phyloP scores from a whole-genome alignment of 2,797 vertebrate species.

The Oceanodroma leucorhoa region DNA sequence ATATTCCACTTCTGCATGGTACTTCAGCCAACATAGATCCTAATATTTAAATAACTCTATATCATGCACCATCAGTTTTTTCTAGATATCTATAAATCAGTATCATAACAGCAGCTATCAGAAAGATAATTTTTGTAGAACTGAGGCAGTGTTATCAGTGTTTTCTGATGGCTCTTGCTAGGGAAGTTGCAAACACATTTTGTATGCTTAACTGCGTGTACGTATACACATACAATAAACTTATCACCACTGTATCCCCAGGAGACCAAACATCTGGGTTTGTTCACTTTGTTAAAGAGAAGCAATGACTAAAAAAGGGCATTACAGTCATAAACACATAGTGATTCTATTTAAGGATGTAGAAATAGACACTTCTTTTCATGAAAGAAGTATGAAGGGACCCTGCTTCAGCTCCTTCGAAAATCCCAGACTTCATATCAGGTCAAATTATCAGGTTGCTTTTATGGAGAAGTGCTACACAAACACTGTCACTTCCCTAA shows the following conservation, averaged over 20 bases:
- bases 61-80: neutral
- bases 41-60: neutral
- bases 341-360: neutral
- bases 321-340: neutral
- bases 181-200: neutral
- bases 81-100: neutral
- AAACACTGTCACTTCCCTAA: neutral
- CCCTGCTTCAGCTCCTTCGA: neutral
- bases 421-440: neutral
- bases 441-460: neutral
- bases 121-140: neutral
- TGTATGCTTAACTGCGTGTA: neutral
- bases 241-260: neutral
- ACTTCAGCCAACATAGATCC: neutral
- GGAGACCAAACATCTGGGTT: neutral
- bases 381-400: neutral
- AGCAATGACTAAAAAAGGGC: neutral
- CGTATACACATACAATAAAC: neutral
- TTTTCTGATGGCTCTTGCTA: neutral
- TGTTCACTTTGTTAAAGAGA: neutral
- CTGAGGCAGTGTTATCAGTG: too few species aligned
- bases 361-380: neutral
- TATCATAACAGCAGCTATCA: neutral
- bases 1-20: too few species aligned
- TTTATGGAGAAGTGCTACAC: neutral